Evolutionary conservation across 2,888 invertebrate species (phyloP).

Genomic region (Crematogaster levior): DNA sequence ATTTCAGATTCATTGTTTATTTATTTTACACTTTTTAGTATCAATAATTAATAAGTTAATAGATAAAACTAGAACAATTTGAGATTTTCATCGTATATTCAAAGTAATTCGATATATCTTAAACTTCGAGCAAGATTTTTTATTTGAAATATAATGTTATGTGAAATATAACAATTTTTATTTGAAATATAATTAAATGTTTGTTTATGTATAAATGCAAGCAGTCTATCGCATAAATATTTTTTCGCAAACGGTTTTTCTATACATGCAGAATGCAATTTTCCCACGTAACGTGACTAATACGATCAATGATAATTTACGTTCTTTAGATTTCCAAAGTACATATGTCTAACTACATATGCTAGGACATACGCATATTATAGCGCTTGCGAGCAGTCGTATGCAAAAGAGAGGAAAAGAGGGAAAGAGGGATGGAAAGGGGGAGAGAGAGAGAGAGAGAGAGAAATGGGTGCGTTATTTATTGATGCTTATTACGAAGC

Average conservation of each 20-base stretch:
- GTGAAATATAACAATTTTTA: background rate
- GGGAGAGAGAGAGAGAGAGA: no score
- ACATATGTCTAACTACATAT: conserved; percentile 1
- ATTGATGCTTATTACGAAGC: conserved; percentile 13
- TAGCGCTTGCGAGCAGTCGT: background rate
- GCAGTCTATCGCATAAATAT: background rate
- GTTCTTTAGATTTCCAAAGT: conserved; percentile 6
- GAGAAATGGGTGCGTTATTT: conserved; percentile 18
- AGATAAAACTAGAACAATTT: background rate
- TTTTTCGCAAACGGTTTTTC: conserved; percentile 31
- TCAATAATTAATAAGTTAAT: no score
- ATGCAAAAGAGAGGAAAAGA: background rate
- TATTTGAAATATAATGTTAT: background rate
- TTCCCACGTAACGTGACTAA: conserved; percentile 28
- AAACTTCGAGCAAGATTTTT: background rate
- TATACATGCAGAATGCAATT: conserved; percentile 17
- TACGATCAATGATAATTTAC: conserved; percentile 28
- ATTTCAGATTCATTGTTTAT: background rate
- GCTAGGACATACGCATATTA: conserved; percentile 6
- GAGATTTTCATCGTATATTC: background rate
- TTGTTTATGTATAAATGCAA: conserved; percentile 35
- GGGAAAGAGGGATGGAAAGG: no score
- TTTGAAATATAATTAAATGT: no score
- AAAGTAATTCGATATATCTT: background rate
- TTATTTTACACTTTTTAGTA: background rate